Evolutionary conservation across 2,797 vertebrate species (phyloP).

Genomic region (Poecilia wingei): DNA sequence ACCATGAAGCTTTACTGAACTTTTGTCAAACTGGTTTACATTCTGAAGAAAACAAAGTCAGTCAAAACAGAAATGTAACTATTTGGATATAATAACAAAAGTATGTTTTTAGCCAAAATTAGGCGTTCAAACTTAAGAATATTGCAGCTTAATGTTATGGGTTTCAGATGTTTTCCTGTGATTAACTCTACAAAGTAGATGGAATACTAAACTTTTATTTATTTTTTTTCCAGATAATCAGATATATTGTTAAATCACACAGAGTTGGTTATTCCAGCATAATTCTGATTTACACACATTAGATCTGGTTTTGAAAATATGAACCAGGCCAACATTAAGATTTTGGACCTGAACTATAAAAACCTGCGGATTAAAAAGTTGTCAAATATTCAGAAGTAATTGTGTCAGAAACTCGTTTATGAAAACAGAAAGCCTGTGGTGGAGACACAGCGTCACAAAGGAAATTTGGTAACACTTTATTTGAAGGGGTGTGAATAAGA

Average conservation of each 20-base stretch:
- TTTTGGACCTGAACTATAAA: not conserved
- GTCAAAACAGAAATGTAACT: not conserved
- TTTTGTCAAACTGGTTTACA: not conserved
- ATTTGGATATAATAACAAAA: not conserved
- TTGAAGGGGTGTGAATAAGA: no score
- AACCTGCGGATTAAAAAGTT: not conserved
- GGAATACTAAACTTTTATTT: not conserved
- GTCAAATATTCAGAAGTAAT: not conserved
- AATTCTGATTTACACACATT: not conserved
- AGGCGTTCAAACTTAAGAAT: not conserved
- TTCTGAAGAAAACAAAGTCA: not conserved
- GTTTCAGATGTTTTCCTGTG: not conserved
- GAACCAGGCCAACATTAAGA: not conserved
- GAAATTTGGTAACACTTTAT: not conserved
- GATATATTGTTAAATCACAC: not conserved
- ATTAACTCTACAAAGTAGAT: not conserved
- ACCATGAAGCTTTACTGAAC: not conserved
- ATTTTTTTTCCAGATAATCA: not conserved
- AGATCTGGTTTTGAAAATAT: not conserved
- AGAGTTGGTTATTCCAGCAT: not conserved
- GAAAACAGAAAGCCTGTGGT: not conserved
- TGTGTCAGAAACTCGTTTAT: not conserved
- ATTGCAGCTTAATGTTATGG: not conserved
- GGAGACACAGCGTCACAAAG: not conserved
- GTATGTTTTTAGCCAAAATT: not conserved